Percentiles rank a stretch among this genome's conserved stretches.
Conservation (phyloP, 2,888 invertebrate genomes). For the Herminia tarsipennalis region DNA sequence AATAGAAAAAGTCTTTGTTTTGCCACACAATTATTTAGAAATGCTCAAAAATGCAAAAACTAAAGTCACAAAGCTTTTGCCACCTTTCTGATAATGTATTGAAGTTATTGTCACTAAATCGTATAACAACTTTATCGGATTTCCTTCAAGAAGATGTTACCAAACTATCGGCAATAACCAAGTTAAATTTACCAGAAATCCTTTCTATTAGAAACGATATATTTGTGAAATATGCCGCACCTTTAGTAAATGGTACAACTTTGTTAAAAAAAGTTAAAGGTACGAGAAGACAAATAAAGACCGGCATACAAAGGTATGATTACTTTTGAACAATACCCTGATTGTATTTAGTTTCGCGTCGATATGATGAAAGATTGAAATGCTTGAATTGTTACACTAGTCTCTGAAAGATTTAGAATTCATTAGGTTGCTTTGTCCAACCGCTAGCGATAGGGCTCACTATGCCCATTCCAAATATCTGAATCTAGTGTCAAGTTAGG, state of each 20-base stretch:
- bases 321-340: neutral
- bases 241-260: constrained; percentile 56
- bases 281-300: constrained; percentile 58
- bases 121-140: constrained; percentile 84
- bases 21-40: too few relatives aligned
- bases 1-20: too few relatives aligned
- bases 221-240: constrained; percentile 79
- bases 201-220: constrained; percentile 72
- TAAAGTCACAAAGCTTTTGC: constrained; percentile 49
- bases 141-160: constrained; percentile 85
- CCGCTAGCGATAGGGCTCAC: too few relatives aligned
- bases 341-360: too few relatives aligned
- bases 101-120: constrained; percentile 75
- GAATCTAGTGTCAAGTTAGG: too few relatives aligned
- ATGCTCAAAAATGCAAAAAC: constrained; percentile 68
- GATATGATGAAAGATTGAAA: too few relatives aligned
- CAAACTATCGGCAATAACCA: constrained; percentile 77
- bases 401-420: too few relatives aligned
- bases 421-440: too few relatives aligned
- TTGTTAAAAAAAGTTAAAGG: constrained; percentile 60
- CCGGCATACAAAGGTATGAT: constrained; percentile 83
- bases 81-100: constrained; percentile 72
- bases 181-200: constrained; percentile 78
- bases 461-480: too few relatives aligned
- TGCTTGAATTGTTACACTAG: too few relatives aligned